A percentile compares a stretch with the other conserved stretches of the same genome.
Evolutionary conservation across 2,888 invertebrate genomes (phyloP).

Genomic region (Leptarthrus brevirostris): DNA sequence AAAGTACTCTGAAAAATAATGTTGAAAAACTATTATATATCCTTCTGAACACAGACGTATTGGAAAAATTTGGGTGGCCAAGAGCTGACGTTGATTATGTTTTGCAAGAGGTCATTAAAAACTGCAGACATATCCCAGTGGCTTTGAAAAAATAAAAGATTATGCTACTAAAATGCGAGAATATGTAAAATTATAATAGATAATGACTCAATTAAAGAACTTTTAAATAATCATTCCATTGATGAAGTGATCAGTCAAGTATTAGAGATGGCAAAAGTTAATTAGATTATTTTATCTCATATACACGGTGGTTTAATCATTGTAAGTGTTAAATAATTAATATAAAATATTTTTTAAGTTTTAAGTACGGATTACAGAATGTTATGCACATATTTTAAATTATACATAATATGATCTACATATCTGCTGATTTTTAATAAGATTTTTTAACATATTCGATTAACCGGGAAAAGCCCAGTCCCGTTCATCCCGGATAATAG

Average conservation of each 20-base stretch:
- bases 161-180: conserved; percentile 79
- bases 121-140: conserved; percentile 78
- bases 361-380: too few relatives aligned
- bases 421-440: too few relatives aligned
- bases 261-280: conserved; percentile 66
- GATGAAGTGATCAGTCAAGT: conserved; percentile 89
- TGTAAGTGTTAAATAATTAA: too few relatives aligned
- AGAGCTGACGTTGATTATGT: conserved; percentile 76
- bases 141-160: conserved; percentile 65
- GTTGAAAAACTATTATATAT: conserved; percentile 79
- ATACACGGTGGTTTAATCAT: too few relatives aligned
- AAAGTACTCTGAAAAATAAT: conserved; percentile 76
- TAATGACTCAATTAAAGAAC: conserved; percentile 81
- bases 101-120: conserved; percentile 80
- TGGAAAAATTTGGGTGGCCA: conserved; percentile 79
- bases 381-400: too few relatives aligned
- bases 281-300: too few relatives aligned
- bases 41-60: conserved; percentile 80
- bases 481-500: too few relatives aligned
- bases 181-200: conserved; percentile 88
- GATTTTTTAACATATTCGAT: too few relatives aligned
- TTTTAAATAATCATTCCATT: conserved; percentile 86
- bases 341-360: too few relatives aligned
- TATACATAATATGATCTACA: too few relatives aligned
- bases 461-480: too few relatives aligned